These are phyloP conservation scores for Beroe forskalii DNA, from an alignment of 37 sponge, comb jelly and placozoan genomes.

Conservation along the genomic window DNA sequence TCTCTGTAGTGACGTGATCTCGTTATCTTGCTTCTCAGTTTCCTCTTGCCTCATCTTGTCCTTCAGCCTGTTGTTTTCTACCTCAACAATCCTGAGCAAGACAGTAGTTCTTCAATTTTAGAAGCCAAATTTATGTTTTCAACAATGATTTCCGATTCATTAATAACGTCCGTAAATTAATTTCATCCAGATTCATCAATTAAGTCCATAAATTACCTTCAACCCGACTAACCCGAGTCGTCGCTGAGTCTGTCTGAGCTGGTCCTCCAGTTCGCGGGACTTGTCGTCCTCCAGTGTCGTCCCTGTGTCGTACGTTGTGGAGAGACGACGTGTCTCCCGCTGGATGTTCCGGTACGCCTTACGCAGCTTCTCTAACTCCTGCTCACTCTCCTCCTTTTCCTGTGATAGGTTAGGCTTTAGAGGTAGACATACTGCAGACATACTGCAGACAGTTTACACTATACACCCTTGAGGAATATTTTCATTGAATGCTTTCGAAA, in stretches of 20 bases:
- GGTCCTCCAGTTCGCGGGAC: conserved; percentile 29
- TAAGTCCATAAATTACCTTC: no score
- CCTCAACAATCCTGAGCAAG: conserved; percentile 29
- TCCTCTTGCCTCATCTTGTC: conserved; percentile 48
- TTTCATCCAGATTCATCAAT: no score
- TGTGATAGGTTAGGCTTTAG: no score
- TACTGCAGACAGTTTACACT: no score
- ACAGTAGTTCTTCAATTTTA: no score
- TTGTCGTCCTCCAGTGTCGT: conserved; percentile 27
- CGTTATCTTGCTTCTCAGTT: conserved; percentile 8
- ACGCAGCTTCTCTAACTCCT: conserved; percentile 13
- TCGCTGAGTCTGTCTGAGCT: conserved; percentile 46
- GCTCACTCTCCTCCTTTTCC: conserved; percentile 57
- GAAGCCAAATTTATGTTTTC: no score
- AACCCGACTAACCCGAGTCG: conserved; percentile 14
- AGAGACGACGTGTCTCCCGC: conserved; percentile 3
- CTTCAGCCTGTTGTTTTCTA: conserved; percentile 35
- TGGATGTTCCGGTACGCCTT: conserved; percentile 54
- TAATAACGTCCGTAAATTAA: background rate
- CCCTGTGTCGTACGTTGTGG: conserved; percentile 42
- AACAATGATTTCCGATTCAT: background rate
- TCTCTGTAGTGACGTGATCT: background rate
- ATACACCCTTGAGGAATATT: no score
- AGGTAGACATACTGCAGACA: no score
- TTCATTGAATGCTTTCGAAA: no score